Evolutionary conservation across 2,113 vertebrate species (phyloP), one percentile per base, ranked within the genome.

Genomic region (Egretta garzetta): DNA sequence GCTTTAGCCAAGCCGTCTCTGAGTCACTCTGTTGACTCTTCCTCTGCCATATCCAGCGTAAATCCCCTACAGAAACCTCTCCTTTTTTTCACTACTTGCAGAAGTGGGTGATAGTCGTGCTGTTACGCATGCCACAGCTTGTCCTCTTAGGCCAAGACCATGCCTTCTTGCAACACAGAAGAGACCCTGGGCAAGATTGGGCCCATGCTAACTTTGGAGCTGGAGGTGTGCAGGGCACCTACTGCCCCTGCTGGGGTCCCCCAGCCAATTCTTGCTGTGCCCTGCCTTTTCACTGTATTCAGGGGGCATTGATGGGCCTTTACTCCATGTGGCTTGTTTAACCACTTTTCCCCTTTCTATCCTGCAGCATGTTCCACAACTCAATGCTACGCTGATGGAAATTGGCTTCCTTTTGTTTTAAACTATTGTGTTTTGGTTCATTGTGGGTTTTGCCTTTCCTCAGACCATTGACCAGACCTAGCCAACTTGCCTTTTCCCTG

Each of bases 371-470:
- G 14, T 82, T 79, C 28, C 41, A 55, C 11, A 28, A 9, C n/a
- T 81, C 50, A 71, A 14, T 1, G 1, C 9, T 22, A 70, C 1
- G 0, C 23, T 26, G 22, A 13, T 2, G 1, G 43, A 79, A 79
- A 82, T 50, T 17, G 49, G 8, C 28, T 33, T 71, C 47, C 37
- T 80, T 67, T 47, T 82, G 3, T 59, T 77, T 88, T 56, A 68
- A 67, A 71, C 14, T 49, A 79, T 15, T 68, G 24, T 9, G 15
- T 45, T 37, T 45, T 20, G 6, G 11, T 67, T 72, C 11, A 10
- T 12, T 71, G 79, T 41, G 30, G 14, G 4, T 73, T 92, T 79
- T 41, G 8, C 5, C 20, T 37, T 79, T 79, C n/a, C 80, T 80
- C 32, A 47, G 26, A 58, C 8, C 9, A 47, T 2, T n/a, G 32